phyloP scores from a whole-genome alignment of 2,113 vertebrate genomes.

The Bubalus kerabau region DNA sequence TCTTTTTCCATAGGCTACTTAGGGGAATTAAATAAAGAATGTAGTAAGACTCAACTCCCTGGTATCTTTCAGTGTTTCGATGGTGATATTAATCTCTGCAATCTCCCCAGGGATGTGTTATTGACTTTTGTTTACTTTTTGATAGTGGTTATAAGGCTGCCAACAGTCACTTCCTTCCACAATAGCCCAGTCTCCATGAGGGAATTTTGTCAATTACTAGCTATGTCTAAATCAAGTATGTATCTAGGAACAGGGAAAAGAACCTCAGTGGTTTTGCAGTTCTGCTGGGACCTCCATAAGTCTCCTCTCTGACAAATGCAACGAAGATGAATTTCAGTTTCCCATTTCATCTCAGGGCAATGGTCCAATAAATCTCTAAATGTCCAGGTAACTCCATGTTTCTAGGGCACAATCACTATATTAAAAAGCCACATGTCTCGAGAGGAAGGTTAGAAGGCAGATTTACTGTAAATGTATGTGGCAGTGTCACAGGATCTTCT shows the following conservation, averaged over 20 bases:
- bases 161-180: not conserved
- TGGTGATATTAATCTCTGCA: not conserved
- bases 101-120: not conserved
- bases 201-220: not conserved
- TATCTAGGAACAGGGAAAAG: not conserved
- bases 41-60: not conserved
- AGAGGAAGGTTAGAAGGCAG: not conserved
- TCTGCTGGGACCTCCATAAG: not conserved
- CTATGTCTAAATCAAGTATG: not conserved
- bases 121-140: not conserved
- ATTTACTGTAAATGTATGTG: not conserved
- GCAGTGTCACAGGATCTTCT: not conserved
- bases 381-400: not conserved
- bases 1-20: not conserved
- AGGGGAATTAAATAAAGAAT: not conserved
- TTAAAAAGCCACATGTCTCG: not conserved
- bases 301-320: not conserved
- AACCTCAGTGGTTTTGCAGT: not conserved
- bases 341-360: not conserved
- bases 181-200: not conserved
- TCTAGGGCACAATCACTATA: not conserved
- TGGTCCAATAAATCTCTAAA: not conserved
- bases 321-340: not conserved
- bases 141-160: not conserved
- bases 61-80: not conserved